Percentiles rank a stretch among this genome's conserved stretches.
Evolutionary conservation across 2,113 vertebrate species (phyloP).

Genomic region (Pelvicachromis taeniatus): DNA sequence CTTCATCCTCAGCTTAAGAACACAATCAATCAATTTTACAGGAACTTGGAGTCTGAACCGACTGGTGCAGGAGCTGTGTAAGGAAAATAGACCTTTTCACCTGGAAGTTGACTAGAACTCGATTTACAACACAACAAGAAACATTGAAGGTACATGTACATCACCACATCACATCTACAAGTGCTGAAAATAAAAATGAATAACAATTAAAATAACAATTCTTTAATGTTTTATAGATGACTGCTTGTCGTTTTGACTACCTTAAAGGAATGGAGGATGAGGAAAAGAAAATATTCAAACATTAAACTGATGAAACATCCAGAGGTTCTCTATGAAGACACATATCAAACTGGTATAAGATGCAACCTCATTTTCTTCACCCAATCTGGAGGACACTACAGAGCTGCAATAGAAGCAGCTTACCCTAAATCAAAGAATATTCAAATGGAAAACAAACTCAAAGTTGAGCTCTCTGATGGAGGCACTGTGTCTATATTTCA

Average conservation of each 20-base stretch:
- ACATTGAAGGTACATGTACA: not conserved
- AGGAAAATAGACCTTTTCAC: not conserved
- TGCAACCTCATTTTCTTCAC: not conserved
- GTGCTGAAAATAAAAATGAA: too few relatives aligned
- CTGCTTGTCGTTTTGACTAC: not conserved
- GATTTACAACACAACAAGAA: not conserved
- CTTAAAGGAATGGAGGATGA: fast-evolving
- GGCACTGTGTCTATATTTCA: not conserved
- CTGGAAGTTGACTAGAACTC: not conserved
- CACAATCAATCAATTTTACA: fast-evolving
- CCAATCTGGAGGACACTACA: fast-evolving
- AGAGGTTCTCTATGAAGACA: not conserved
- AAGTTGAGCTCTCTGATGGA: not conserved
- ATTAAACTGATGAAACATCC: fast-evolving
- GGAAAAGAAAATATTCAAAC: not conserved
- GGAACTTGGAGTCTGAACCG: not conserved
- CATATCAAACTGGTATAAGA: not conserved
- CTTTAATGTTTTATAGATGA: fast-evolving
- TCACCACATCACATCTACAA: not conserved
- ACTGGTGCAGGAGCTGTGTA: not conserved
- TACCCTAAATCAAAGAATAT: not conserved
- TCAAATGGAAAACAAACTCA: not conserved
- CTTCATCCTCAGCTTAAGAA: not conserved
- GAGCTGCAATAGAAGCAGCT: not conserved
- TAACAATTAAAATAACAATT: not conserved